Conservation (phyloP, 1,140 invertebrate species). For the Orussus abietinus region DNA sequence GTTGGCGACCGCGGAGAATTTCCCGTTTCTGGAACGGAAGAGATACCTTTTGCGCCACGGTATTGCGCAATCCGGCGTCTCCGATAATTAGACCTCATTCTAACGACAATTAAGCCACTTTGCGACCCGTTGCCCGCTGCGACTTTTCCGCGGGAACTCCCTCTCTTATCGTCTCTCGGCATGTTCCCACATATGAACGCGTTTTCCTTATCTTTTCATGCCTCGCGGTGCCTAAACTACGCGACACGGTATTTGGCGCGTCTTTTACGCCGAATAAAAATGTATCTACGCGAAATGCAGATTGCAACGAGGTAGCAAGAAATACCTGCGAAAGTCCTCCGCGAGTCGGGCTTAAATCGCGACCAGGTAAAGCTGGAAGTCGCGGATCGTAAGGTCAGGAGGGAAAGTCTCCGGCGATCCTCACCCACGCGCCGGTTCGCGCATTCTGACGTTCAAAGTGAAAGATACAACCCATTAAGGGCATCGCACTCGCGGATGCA, state of each 20-base stretch:
- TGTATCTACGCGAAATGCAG: neutral
- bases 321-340: neutral
- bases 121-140: too few species aligned
- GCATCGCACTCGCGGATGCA: constrained; percentile 16
- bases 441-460: constrained; percentile 36
- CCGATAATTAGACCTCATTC: too few species aligned
- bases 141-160: too few species aligned
- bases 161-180: too few species aligned
- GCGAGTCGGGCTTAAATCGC: neutral
- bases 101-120: too few species aligned
- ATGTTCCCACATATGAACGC: too few species aligned
- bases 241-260: neutral
- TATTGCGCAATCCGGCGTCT: too few species aligned
- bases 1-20: too few species aligned
- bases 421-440: constrained; percentile 30
- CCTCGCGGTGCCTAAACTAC: neutral
- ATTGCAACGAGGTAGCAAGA: constrained; percentile 1
- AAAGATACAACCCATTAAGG: constrained; percentile 26
- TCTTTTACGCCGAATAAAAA: constrained; percentile 1
- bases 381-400: constrained; percentile 26
- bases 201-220: neutral
- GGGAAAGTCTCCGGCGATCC: constrained; percentile 24
- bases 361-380: constrained; percentile 2
- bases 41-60: too few species aligned
- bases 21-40: too few species aligned